A percentile compares a stretch with the other conserved stretches of the same genome.
These are phyloP conservation scores for Natrix natrix DNA, from an alignment of 2,797 vertebrate species.

Conservation along the genomic window DNA sequence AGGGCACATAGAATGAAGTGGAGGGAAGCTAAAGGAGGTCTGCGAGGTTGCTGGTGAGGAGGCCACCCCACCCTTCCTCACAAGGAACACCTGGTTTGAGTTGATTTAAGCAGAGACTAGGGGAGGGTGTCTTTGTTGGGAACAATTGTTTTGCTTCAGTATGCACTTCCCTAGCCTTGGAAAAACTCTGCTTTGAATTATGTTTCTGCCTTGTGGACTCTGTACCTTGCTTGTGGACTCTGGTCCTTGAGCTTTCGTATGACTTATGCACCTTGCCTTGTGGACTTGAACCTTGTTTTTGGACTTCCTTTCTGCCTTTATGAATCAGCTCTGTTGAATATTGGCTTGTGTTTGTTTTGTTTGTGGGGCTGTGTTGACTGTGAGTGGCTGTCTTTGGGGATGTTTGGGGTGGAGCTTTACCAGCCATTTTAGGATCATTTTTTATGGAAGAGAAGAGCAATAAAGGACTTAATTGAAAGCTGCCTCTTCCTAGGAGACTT, in stretches of 20 bases:
- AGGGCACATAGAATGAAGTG: neutral
- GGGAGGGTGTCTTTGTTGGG: neutral
- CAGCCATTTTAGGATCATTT: neutral
- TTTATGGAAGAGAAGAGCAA: neutral
- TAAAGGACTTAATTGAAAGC: neutral
- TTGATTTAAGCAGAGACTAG: neutral
- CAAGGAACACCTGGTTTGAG: neutral
- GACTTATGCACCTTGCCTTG: neutral
- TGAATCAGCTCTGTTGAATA: neutral
- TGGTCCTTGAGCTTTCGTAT: neutral
- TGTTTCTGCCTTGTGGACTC: neutral
- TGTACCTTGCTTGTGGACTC: neutral
- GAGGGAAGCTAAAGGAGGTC: neutral
- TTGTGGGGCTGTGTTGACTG: neutral
- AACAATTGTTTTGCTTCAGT: neutral
- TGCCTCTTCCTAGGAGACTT: neutral
- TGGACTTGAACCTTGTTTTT: neutral
- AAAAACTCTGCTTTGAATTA: neutral
- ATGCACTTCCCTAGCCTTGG: neutral
- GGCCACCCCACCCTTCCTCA: neutral
- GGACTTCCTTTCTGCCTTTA: neutral
- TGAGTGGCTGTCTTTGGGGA: neutral
- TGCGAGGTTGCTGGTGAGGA: neutral
- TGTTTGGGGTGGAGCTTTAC: neutral
- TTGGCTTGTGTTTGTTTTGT: neutral